Evolutionary conservation across 2,888 invertebrate species (phyloP), one percentile per base, ranked within the genome.

Genomic region (Scaptomyza reducta): DNA sequence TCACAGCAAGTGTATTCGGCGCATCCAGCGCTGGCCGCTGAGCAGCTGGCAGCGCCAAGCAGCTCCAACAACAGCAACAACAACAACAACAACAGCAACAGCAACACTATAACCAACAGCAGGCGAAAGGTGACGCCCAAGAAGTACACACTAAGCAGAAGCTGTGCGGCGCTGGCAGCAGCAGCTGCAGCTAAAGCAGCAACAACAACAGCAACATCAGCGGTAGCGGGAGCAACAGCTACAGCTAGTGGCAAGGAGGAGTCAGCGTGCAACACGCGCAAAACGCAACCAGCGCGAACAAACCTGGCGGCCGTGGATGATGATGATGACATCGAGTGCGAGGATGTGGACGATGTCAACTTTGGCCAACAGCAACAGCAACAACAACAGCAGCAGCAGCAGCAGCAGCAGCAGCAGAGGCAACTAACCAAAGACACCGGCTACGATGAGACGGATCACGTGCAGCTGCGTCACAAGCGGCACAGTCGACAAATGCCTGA

Each of bases 11-110:
- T 87, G 77, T 90, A 89, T 70, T 90, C 91, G 64, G 89, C 91
- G 72, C 90, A 90, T 89, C 90, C 90, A 79, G 89, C 90, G 79
- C 84, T 90, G 87, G 89, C 90, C 73, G 83, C 87, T 77, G 89
- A 90, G 78, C 89, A 89, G 74, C 73, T 82, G 66, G 77, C 80
- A 85, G 74, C 77, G 84, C 83, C 66, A 59, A 77, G 54, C 68
- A 67, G 74, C 80, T 33, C 57, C 58, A 51, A 45, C 50, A 46
- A 27, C 67, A 81, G 27, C 67, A 70, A 9, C 42, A 44, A 9
- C 53, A 72, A 16, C 64, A 56, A 46, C 44, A 74, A 13, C 44
- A 62, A 27, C 67, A 70, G 9, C 42, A 44, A 9, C 53, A 72
- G 29, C 64, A 57, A 46, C 47, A 74, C 33, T 14, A 38, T 38